phyloP scores from a whole-genome alignment of 2,113 vertebrate species.

The Toxotes chatareus region DNA sequence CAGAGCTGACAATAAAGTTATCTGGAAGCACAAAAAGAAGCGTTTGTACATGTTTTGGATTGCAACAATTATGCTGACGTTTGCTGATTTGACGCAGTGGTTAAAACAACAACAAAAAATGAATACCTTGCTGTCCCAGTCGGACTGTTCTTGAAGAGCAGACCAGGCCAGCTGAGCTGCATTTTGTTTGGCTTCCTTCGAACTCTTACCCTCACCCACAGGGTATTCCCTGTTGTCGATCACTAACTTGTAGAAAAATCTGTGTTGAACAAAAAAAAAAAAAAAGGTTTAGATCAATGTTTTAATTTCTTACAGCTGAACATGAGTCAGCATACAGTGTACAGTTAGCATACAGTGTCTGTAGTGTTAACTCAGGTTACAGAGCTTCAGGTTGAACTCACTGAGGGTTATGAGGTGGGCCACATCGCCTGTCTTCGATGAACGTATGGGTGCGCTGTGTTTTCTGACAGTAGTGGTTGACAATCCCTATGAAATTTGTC shows the following conservation, averaged over 20 bases:
- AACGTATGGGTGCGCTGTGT: not conserved
- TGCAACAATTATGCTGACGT: no score
- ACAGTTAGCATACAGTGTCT: not conserved
- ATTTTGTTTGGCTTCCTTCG: slow-evolving; percentile 73
- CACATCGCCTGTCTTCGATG: slow-evolving; percentile 34
- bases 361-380: not conserved
- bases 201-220: slow-evolving; percentile 63
- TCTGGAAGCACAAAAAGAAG: slow-evolving; percentile 54
- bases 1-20: slow-evolving; percentile 4
- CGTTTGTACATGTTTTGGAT: not conserved
- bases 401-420: slow-evolving; percentile 70
- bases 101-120: not conserved
- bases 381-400: slow-evolving; percentile 52
- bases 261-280: slow-evolving; percentile 19
- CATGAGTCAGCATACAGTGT: no score
- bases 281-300: not conserved
- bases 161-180: slow-evolving; percentile 72
- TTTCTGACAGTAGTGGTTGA: slow-evolving; percentile 74
- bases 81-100: no score
- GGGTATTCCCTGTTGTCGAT: slow-evolving; percentile 69
- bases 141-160: slow-evolving; percentile 42
- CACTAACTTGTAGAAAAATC: slow-evolving; percentile 75
- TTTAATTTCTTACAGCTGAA: not conserved
- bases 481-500: slow-evolving; percentile 63
- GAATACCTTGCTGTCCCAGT: slow-evolving; percentile 71